Evolutionary conservation across 2,888 invertebrate species (phyloP).

Genomic region (Apodemia hepburni): DNA sequence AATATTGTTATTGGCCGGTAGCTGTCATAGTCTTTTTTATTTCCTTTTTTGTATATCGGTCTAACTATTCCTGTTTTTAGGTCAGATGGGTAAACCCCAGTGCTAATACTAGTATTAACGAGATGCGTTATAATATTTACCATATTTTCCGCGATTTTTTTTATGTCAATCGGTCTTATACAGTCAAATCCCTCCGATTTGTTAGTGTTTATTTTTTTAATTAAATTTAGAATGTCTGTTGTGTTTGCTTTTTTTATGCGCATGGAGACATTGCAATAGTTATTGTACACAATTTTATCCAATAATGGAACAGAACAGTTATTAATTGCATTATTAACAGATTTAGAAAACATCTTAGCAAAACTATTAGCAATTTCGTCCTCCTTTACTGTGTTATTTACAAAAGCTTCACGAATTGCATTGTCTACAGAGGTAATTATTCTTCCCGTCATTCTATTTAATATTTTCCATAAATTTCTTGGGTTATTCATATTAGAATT

Average conservation of each 20-base stretch:
- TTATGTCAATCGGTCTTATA: constrained; percentile 25
- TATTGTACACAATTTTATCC: too few relatives aligned
- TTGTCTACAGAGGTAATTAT: constrained; percentile 12
- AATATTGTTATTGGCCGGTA: constrained; percentile 21
- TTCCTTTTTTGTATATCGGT: neutral
- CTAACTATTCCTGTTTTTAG: neutral
- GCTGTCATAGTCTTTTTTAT: neutral
- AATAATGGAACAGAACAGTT: too few relatives aligned
- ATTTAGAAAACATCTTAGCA: too few relatives aligned
- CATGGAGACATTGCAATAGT: too few relatives aligned
- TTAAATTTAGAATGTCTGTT: too few relatives aligned
- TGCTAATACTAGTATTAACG: neutral
- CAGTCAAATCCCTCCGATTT: constrained; percentile 30
- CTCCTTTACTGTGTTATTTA: too few relatives aligned
- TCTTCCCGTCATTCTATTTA: constrained; percentile 11
- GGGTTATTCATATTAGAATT: constrained; percentile 9
- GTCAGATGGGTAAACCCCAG: neutral
- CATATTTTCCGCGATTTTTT: constrained; percentile 15
- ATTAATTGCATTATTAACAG: too few relatives aligned
- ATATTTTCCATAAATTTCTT: constrained; percentile 6
- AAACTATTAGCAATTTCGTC: too few relatives aligned
- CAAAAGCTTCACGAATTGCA: too few relatives aligned
- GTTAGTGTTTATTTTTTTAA: constrained; percentile 10
- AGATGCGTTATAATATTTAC: neutral
- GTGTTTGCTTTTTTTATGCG: too few relatives aligned